Percentiles rank a stretch among this genome's conserved stretches.
These are phyloP conservation scores for Drosophila kambysellisi DNA, from an alignment of 2,888 invertebrate genomes.

Conservation along the genomic window DNA sequence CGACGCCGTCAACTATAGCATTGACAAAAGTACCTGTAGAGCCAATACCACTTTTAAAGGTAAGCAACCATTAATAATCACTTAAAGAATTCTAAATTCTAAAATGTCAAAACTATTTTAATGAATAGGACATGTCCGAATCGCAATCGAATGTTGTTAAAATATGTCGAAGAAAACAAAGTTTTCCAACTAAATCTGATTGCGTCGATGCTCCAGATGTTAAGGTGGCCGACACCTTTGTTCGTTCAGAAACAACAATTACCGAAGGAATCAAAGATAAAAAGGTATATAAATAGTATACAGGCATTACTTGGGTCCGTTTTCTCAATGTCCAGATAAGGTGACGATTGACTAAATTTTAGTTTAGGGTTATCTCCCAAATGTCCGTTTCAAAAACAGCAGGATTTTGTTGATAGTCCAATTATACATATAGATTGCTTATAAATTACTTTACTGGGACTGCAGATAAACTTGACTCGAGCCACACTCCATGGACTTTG, in stretches of 20 bases:
- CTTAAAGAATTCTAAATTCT: slow-evolving; percentile 5
- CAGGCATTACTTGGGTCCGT: not conserved
- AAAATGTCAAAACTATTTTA: slow-evolving; percentile 4
- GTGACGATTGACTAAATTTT: not conserved
- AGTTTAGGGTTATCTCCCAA: not conserved
- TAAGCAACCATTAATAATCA: slow-evolving; percentile 39
- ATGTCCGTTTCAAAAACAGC: not conserved
- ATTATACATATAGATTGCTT: not conserved
- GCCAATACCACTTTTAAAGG: slow-evolving; percentile 84
- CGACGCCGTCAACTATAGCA: slow-evolving; percentile 86
- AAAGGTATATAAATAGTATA: slow-evolving; percentile 52
- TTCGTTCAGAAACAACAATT: slow-evolving; percentile 52
- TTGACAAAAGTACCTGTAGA: slow-evolving; percentile 81
- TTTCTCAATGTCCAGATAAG: slow-evolving; percentile 14
- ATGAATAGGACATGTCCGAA: slow-evolving; percentile 71
- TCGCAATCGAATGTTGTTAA: slow-evolving; percentile 72
- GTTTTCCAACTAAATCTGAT: slow-evolving; percentile 88
- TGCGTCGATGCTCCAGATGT: slow-evolving; percentile 59
- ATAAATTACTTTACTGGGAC: not conserved
- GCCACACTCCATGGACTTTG: not conserved
- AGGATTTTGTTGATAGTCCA: not conserved
- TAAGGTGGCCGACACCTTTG: slow-evolving; percentile 50
- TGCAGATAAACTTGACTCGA: not conserved
- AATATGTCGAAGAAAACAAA: slow-evolving; percentile 91
- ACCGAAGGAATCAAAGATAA: slow-evolving; percentile 70